phyloP scores from a whole-genome alignment of 2,113 vertebrate species.

The Arenaria interpres region DNA sequence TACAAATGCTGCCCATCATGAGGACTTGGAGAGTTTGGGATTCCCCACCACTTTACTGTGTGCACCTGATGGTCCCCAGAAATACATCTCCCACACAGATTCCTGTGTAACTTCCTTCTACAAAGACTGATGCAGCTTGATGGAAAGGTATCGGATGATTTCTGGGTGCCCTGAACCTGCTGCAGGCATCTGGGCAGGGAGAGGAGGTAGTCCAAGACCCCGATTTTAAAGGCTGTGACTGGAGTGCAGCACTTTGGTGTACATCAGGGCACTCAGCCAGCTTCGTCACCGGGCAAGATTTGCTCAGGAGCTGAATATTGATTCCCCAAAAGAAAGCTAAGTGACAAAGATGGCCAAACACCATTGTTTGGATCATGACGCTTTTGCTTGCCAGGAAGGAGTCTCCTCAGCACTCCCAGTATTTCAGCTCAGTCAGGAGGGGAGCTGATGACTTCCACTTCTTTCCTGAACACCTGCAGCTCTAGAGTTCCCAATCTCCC shows the following conservation, averaged over 20 bases:
- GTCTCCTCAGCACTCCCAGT: neutral
- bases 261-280: neutral
- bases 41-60: no score
- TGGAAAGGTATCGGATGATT: no score
- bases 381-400: neutral
- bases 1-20: no score
- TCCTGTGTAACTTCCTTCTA: no score
- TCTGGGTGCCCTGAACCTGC: no score
- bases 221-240: rapidly evolving
- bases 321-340: neutral
- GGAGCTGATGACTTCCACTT: neutral
- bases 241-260: neutral
- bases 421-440: neutral
- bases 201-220: neutral
- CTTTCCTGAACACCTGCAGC: neutral
- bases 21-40: no score
- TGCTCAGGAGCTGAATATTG: neutral
- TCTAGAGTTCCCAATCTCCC: neutral
- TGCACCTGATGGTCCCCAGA: no score
- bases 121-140: no score
- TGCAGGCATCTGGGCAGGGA: no score
- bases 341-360: neutral
- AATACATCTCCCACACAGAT: no score
- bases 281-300: neutral
- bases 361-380: neutral